A percentile compares a stretch with the other conserved stretches of the same genome.
Conservation (phyloP, 1,140 invertebrate species). For the Nixonia krombeini region DNA sequence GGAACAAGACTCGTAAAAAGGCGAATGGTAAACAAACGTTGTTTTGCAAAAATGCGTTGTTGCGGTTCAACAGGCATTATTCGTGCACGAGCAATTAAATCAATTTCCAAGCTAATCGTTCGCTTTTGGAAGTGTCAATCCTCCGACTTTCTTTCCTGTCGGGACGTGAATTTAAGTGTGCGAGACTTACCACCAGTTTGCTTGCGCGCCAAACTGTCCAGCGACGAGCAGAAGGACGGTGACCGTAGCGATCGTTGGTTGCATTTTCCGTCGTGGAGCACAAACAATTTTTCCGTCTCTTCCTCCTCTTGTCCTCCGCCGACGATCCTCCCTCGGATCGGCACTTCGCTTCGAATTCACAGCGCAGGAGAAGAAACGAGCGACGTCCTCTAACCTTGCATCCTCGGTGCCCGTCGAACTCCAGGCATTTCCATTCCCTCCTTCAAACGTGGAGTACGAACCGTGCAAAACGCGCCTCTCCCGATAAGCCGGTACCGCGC, state of each 20-base stretch:
- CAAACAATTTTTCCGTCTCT: constrained; percentile 29
- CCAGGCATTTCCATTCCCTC: background rate
- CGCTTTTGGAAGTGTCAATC: too few relatives aligned
- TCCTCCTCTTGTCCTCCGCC: constrained; percentile 9
- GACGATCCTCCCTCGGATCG: constrained; percentile 17
- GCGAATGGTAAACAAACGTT: too few relatives aligned
- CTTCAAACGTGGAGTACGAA: too few relatives aligned
- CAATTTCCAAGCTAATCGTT: too few relatives aligned
- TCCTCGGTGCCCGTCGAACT: background rate
- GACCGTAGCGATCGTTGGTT: constrained; percentile 41
- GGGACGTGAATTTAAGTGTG: background rate
- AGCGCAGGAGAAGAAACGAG: constrained; percentile 10
- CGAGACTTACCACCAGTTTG: constrained; percentile 68
- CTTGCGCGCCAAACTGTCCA: constrained; percentile 59
- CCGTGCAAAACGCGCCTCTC: background rate
- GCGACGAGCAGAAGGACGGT: constrained; percentile 59
- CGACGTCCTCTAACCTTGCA: background rate
- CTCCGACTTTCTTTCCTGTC: too few relatives aligned
- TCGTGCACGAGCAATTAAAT: too few relatives aligned
- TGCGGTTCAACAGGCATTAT: too few relatives aligned
- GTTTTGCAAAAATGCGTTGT: too few relatives aligned
- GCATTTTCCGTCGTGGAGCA: constrained; percentile 41
- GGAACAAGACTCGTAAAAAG: too few relatives aligned
- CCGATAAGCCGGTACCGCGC: too few relatives aligned
- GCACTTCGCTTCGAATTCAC: constrained; percentile 16